Percentiles rank a stretch among this genome's conserved stretches.
Evolutionary conservation across 2,888 invertebrate genomes (phyloP).

Genomic region (Erpobdella octoculata): DNA sequence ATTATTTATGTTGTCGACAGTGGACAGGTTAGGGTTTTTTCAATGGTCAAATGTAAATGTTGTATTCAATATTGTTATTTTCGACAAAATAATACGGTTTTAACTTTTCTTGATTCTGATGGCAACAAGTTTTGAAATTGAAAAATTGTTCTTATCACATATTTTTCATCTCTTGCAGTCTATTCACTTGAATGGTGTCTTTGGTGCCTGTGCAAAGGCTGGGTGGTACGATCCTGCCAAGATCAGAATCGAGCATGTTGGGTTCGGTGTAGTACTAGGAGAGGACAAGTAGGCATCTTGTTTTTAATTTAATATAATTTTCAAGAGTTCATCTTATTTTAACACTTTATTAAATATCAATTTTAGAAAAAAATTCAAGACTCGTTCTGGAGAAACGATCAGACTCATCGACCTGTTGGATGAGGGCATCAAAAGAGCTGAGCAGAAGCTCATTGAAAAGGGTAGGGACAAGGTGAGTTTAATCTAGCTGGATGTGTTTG

Average conservation of each 20-base stretch:
- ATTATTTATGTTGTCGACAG: constrained; percentile 86
- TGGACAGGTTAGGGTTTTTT: constrained; percentile 65
- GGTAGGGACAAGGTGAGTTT: constrained; percentile 66
- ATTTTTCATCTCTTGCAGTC: constrained; percentile 55
- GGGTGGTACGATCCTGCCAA: constrained; percentile 63
- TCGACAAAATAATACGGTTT: too few relatives aligned
- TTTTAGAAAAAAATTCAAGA: constrained; percentile 83
- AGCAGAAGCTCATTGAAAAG: constrained; percentile 77
- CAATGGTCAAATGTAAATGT: too few relatives aligned
- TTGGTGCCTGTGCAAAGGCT: constrained; percentile 64
- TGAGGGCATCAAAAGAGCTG: constrained; percentile 73
- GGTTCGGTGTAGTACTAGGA: constrained; percentile 91
- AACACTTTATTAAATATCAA: not conserved
- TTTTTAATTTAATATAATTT: not conserved
- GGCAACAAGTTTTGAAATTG: too few relatives aligned
- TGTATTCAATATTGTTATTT: too few relatives aligned
- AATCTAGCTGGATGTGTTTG: not conserved
- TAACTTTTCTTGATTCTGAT: too few relatives aligned
- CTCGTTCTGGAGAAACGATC: constrained; percentile 73
- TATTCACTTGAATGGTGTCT: constrained; percentile 67
- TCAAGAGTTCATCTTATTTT: not conserved
- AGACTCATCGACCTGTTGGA: constrained; percentile 77
- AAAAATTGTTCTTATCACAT: too few relatives aligned
- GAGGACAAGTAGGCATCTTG: constrained; percentile 65
- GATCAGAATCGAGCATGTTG: constrained; percentile 74